Conservation (phyloP, 2,113 vertebrate species). For the Cryptotis parvus region DNA sequence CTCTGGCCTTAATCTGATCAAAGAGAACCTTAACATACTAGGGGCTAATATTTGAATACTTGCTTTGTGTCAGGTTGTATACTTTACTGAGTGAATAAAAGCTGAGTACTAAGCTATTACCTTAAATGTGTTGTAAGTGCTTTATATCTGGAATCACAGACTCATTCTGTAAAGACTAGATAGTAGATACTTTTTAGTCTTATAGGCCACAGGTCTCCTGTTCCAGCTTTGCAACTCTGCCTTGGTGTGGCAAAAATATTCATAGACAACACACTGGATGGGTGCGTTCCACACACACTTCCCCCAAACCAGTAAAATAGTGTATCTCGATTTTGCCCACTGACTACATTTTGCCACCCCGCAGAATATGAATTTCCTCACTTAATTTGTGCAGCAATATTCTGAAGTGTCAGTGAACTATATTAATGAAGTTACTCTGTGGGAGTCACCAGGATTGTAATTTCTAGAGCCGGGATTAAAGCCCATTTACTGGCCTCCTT, state of each 20-base stretch:
- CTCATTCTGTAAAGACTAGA: neutral
- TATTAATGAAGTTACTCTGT: constrained; percentile 3
- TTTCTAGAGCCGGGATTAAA: neutral
- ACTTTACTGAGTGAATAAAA: neutral
- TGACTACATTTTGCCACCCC: neutral
- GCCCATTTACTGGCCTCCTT: neutral
- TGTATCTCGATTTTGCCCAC: neutral
- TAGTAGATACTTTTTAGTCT: neutral
- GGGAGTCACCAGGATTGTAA: neutral
- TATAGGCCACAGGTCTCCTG: neutral
- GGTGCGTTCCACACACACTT: neutral
- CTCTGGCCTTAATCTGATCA: neutral
- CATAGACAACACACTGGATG: neutral
- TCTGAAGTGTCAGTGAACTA: neutral
- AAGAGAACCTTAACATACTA: neutral
- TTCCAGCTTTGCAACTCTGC: neutral
- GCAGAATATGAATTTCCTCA: neutral
- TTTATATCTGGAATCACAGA: neutral
- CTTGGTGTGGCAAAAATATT: neutral
- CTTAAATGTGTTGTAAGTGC: neutral
- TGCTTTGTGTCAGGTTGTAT: neutral
- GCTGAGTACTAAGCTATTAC: too few relatives aligned
- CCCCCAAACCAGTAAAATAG: neutral
- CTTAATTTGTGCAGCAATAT: too few relatives aligned
- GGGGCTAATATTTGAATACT: neutral